Percentiles rank a stretch among this genome's conserved stretches.
Evolutionary conservation across 2,797 vertebrate species (phyloP).

Genomic region (Eutrigla gurnardus): DNA sequence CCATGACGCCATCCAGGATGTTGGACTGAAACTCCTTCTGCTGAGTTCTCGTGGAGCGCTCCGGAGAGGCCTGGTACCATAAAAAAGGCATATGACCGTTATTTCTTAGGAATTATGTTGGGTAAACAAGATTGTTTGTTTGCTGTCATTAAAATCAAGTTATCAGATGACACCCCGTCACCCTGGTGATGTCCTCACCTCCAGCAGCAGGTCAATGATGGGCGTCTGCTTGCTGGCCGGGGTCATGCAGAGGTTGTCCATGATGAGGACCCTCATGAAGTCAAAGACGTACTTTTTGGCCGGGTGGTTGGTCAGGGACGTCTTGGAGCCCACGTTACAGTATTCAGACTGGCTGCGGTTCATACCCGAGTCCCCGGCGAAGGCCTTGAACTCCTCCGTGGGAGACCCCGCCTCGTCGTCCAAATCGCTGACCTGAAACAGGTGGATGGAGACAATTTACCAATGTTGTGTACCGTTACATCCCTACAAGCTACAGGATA

Average conservation of each 20-base stretch:
- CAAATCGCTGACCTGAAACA: slow-evolving; percentile 90
- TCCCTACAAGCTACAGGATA: not conserved
- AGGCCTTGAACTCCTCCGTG: slow-evolving; percentile 97
- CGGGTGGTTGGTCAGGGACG: slow-evolving; percentile 96
- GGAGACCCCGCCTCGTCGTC: slow-evolving; percentile 97
- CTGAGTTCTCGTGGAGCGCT: slow-evolving; percentile 96
- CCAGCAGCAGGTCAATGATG: slow-evolving; percentile 94
- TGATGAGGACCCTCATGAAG: slow-evolving; percentile 98
- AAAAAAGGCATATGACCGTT: not conserved
- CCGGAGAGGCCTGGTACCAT: slow-evolving; percentile 90
- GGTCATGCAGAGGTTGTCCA: slow-evolving; percentile 96
- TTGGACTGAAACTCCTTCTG: slow-evolving; percentile 99
- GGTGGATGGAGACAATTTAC: not conserved
- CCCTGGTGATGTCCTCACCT: slow-evolving; percentile 82
- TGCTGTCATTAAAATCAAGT: not conserved
- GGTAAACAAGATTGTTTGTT: too few species aligned
- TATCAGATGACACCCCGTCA: not conserved
- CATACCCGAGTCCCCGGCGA: slow-evolving; percentile 94
- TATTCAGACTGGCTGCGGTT: slow-evolving; percentile 99
- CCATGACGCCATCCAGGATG: slow-evolving; percentile 97
- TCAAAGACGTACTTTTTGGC: slow-evolving; percentile 99
- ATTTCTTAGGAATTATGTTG: not conserved
- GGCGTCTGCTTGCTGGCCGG: slow-evolving; percentile 98
- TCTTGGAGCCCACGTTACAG: slow-evolving; percentile 97
- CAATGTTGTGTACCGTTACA: not conserved